Base-by-base conservation (phyloP, 2,113 vertebrate species). In the Suncus etruscus region DNA sequence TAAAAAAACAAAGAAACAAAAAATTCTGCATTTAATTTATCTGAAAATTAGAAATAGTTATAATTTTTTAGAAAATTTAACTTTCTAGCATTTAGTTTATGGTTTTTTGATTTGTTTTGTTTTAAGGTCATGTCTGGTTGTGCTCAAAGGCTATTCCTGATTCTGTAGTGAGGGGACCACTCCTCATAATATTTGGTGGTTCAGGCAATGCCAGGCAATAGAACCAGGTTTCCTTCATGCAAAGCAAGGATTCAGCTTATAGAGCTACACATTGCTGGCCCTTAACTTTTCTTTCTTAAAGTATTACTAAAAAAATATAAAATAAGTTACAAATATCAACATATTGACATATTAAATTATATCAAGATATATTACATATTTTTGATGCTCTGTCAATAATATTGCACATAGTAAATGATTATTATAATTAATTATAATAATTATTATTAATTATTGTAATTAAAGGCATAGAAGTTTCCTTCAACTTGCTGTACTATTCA, bases 361-460 rank as follows among this genome's bases (percentile, higher is more conserved):
- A 48, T 4, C 4, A 61, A 31, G 6, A 68, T 31, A 3, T 61
- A 27, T 39, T 29, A 87, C 51, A 78, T 24, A 51, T 63, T 69
- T 91, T 70, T 94, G 51, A 90, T 76, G 5, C 3, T 84, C 20
- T 70, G 20, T 9, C 73, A 45, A 16, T 77, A 93, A 9, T 58
- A 1, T 16, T 81, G 4, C 7, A n/a, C 4, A 74, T 14, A 65
- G 8, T 58, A 54, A 78, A 84, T 63, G 18, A 79, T 68, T 74
- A 65, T 16, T 78, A 6, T 68, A 58, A 58, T 58, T 16, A 58
- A 9, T 58, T 11, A 58, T 11, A 58, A 58, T 11, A 58, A 58
- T 58, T 58, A 58, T 58, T 58, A 58, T 58, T 58, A 58, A 16
- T 11, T 29, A 27, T 10, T 66, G 3, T 27, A 27, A 11, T 66